Evolutionary conservation across 2,888 invertebrate species (phyloP), one percentile per base, ranked within the genome.

Genomic region (Cacoxenus indagator): DNA sequence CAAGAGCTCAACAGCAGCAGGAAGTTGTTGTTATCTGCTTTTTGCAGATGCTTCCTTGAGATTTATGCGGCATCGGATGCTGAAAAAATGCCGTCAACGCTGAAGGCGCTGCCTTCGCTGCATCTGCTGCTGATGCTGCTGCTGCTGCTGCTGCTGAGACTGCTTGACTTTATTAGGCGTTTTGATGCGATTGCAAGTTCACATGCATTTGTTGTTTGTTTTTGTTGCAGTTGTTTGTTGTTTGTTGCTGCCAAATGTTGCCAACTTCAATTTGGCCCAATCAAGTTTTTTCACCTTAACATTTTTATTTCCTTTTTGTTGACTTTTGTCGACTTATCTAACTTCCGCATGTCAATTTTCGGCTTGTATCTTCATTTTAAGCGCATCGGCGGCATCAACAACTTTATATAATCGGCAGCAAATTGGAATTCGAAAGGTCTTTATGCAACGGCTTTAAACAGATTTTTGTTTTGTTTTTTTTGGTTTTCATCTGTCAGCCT

Each of bases 11-110:
- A 14, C 19, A 24, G 65, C 29, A 65, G 57, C 65, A 65, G 65
- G 57, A 65, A 65, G 57, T 57, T 57, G 57, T 14, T 24, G 61
- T 67, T 62, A 62, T 61, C 67, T 48, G 67, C 68, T 62, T 31
- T 65, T 73, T 67, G 66, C 59, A 77, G 83, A 75, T 77, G 85
- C 84, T 86, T 85, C 85, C 86, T 85, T 86, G 86, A 85, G 85
- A 86, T 85, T 82, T 77, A 81, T 83, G 78, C 76, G 74, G 75
- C 78, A 74, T 74, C 75, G 71, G 75, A 74, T 77, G 74, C 75
- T 73, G 70, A 68, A 67, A 54, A 70, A 72, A 55, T 43, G 29
- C 27, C 54, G 67, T 65, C 57, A 72, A 67, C 69, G 46, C 61
- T 19, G 9, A 4, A 17, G 6, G 57, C 43, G 17, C 11, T 24